Evolutionary conservation across 2,113 vertebrate species (phyloP).

Genomic region (Girardinichthys multiradiatus): DNA sequence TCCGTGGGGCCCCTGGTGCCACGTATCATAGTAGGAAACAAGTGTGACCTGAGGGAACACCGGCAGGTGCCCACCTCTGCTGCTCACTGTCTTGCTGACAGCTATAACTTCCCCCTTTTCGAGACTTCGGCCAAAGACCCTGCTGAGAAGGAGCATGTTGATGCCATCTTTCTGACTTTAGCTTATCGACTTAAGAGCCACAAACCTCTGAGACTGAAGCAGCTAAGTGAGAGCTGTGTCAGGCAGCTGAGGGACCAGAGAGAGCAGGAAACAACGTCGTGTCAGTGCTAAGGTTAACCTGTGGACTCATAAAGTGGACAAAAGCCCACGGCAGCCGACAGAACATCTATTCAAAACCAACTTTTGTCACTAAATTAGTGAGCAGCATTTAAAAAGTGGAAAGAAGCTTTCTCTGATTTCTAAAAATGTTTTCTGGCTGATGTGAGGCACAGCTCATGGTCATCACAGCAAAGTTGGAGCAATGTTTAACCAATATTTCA

Average conservation of each 20-base stretch:
- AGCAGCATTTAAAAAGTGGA: not conserved
- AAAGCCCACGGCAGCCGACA: conserved; percentile 1
- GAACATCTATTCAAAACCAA: conserved; percentile 2
- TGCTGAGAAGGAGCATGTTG: conserved; percentile 77
- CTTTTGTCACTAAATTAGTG: not conserved
- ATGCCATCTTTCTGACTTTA: conserved; percentile 81
- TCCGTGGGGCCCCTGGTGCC: conserved; percentile 76
- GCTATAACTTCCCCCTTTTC: conserved; percentile 79
- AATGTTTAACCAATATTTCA: conserved; percentile 40
- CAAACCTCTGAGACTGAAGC: conserved; percentile 80
- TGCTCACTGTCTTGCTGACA: conserved; percentile 76
- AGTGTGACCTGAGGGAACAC: conserved; percentile 76
- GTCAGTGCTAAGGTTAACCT: conserved; percentile 63
- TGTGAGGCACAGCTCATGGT: not conserved
- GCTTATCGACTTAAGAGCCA: conserved; percentile 80
- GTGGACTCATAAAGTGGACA: not conserved
- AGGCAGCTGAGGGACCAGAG: conserved; percentile 54
- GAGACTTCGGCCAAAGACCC: conserved; percentile 82
- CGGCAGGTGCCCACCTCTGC: conserved; percentile 73
- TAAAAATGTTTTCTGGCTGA: conserved; percentile 10
- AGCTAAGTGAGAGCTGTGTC: conserved; percentile 57
- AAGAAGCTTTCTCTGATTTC: conserved; percentile 10
- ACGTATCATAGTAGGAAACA: conserved; percentile 81
- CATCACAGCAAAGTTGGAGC: conserved; percentile 30
- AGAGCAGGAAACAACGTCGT: conserved; percentile 38